Base-by-base conservation (phyloP, 2,888 invertebrate species). In the Smittia aterrima region DNA sequence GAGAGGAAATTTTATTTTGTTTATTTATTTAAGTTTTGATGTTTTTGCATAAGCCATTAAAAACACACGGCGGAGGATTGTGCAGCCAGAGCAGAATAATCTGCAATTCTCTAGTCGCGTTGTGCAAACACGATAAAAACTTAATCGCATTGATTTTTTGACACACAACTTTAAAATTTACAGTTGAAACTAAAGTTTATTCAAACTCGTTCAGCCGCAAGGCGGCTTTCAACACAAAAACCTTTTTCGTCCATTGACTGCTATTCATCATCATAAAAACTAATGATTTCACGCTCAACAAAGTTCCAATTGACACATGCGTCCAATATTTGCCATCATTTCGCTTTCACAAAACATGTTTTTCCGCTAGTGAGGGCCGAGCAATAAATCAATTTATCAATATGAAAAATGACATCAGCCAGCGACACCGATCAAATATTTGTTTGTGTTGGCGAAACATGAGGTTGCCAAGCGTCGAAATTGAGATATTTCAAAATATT, bases 121-220 rank as follows among this genome's bases (percentile, higher is more conserved):
- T 47, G 53, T 47, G 53, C 53, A 47, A 47, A 47, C 18, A 47
- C 18, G 53, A 47, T 47, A 47, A 47, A 47, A 47, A 47, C 32
- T 47, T 47, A 47, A 47, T 47, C 53, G n/a, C 53, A 47, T 47
- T 47, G 53, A 47, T 47, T 47, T 38, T 47, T n/a, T 47, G 53
- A 47, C 53, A 9, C 53, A 6, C 32, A 9, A 3, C 32, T 32
- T 32, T 32, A 32, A 32, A 32, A 6, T 3, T 32, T 32, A 3
- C 32, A 9, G 4, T 32, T 32, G 32, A 32, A 32, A 6, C 9
- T 32, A 9, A 32, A 32, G 9, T 9, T 32, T 9, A 9, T 32
- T 3, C 3, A 32, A 32, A 32, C 32, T 32, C 32, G 32, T 6
- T 6, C 9, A 3, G 32, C 9, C 32, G 32, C 32, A 32, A 6